phyloP scores from a whole-genome alignment of 2,797 vertebrate genomes.

The Mycteria americana region DNA sequence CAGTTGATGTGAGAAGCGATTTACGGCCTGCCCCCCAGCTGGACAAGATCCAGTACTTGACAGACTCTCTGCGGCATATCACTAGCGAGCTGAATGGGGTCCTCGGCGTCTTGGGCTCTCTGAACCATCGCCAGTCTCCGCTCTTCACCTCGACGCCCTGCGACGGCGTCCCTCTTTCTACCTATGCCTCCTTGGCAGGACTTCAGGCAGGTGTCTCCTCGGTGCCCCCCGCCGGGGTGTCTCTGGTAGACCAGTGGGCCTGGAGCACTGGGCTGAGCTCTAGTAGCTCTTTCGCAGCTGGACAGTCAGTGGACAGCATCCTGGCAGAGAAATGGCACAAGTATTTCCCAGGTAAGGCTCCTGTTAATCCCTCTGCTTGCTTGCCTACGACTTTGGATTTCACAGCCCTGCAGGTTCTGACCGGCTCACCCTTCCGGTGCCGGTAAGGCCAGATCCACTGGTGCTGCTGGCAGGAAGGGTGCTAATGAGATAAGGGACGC shows the following conservation, averaged over 20 bases:
- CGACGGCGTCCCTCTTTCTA: not conserved
- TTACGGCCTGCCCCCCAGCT: slow-evolving; percentile 46
- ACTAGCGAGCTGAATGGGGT: slow-evolving; percentile 84
- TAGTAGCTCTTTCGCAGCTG: not conserved
- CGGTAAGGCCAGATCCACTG: not conserved
- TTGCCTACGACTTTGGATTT: accelerated
- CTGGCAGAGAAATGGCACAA: slow-evolving; percentile 82
- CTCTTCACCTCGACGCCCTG: not conserved
- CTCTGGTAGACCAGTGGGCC: slow-evolving; percentile 52
- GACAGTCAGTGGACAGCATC: slow-evolving; percentile 71
- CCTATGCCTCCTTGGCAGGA: not conserved
- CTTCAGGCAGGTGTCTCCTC: not conserved
- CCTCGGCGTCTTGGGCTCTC: slow-evolving; percentile 76
- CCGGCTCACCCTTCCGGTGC: accelerated
- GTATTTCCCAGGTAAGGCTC: slow-evolving; percentile 83
- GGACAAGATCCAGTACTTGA: slow-evolving; percentile 82
- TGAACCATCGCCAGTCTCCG: slow-evolving; percentile 56
- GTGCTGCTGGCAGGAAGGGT: not conserved
- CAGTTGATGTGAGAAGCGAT: not conserved
- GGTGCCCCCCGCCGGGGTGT: not conserved
- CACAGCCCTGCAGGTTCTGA: not conserved
- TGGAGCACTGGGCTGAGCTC: slow-evolving; percentile 48
- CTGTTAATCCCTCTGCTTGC: accelerated
- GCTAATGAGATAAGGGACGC: not conserved
- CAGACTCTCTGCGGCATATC: slow-evolving; percentile 84